phyloP scores from a whole-genome alignment of 2,888 invertebrate genomes.

The Eristalis pertinax region DNA sequence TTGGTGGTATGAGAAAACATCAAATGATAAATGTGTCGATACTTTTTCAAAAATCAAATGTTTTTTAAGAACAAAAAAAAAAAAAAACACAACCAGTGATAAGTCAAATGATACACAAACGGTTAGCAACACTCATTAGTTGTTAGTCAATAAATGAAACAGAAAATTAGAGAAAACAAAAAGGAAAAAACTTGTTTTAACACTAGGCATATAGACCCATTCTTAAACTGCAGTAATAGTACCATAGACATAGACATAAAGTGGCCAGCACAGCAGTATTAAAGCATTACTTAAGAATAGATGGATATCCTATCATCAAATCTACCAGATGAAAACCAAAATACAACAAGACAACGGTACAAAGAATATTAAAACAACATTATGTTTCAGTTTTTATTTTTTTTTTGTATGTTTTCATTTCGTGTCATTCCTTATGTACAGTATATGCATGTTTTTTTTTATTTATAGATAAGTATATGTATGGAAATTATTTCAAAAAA shows the following conservation, averaged over 20 bases:
- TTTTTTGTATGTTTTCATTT: not conserved
- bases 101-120: not conserved
- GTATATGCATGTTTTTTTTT: constrained; percentile 37
- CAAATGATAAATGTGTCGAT: not conserved
- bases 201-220: constrained; percentile 71
- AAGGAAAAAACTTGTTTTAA: constrained; percentile 46
- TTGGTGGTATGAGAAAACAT: not conserved
- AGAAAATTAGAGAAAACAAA: constrained; percentile 7
- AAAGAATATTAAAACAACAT: constrained; percentile 72
- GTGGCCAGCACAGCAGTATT: constrained; percentile 59
- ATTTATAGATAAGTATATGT: not conserved
- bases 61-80: not conserved
- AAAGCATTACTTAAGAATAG: constrained; percentile 70
- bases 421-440: constrained; percentile 48
- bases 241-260: constrained; percentile 37
- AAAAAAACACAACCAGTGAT: not conserved
- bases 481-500: constrained; percentile 21
- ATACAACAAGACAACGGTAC: constrained; percentile 73
- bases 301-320: constrained; percentile 66
- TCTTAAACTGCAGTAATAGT: constrained; percentile 71
- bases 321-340: constrained; percentile 73
- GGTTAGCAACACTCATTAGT: constrained; percentile 36
- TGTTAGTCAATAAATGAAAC: constrained; percentile 22
- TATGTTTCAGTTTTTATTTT: not conserved
- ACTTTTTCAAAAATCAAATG: constrained; percentile 6